Conservation (phyloP, 2,888 invertebrate genomes). For the Acronicta alni region DNA sequence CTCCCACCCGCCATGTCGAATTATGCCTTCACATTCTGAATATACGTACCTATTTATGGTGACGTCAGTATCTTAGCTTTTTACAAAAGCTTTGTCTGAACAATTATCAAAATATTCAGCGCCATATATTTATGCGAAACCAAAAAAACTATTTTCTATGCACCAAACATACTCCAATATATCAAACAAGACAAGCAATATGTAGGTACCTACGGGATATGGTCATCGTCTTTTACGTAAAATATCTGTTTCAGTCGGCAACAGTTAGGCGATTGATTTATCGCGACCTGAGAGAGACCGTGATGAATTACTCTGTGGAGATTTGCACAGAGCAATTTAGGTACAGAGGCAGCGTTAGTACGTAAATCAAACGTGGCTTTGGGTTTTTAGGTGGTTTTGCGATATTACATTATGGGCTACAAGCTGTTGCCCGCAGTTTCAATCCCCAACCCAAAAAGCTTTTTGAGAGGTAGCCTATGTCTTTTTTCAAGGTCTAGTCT, state of each 20-base stretch:
- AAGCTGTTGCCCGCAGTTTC: too few species aligned
- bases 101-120: too few species aligned
- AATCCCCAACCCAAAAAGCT: too few species aligned
- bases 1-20: too few species aligned
- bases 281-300: slow-evolving; percentile 68
- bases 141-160: slow-evolving; percentile 25
- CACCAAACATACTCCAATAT: slow-evolving; percentile 46
- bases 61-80: too few species aligned
- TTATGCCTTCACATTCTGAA: too few species aligned
- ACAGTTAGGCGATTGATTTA: slow-evolving; percentile 84
- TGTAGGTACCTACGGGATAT: slow-evolving; percentile 33
- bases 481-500: too few species aligned
- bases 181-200: slow-evolving; percentile 54
- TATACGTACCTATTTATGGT: too few species aligned
- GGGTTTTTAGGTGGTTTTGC: slow-evolving; percentile 14
- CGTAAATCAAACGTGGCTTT: slow-evolving; percentile 38
- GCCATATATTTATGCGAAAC: neutral
- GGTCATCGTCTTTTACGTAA: slow-evolving; percentile 76
- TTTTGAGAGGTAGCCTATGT: too few species aligned
- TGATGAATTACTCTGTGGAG: slow-evolving; percentile 83
- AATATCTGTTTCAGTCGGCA: slow-evolving; percentile 78
- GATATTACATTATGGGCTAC: neutral
- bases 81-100: too few species aligned
- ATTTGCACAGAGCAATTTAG: slow-evolving; percentile 70
- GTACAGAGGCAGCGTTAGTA: slow-evolving; percentile 47